Evolutionary conservation across 2,797 vertebrate species (phyloP), one percentile per base, ranked within the genome.

Genomic region (Macropodus opercularis): DNA sequence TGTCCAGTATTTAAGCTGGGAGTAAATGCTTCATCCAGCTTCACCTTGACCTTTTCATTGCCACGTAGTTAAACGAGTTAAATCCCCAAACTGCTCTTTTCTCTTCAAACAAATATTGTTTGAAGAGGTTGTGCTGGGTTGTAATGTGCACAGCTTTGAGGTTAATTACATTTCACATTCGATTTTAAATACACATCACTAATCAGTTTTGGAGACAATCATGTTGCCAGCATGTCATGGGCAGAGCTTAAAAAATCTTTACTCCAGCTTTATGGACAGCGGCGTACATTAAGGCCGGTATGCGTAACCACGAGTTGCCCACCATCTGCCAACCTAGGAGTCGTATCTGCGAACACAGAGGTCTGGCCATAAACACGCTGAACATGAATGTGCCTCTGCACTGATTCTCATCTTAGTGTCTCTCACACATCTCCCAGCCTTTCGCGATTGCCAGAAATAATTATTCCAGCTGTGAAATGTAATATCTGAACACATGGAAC

Each of bases 341-440:
- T 86, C 89, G 87, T 46, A 65, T 86, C 77, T 78, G 66, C 79
- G 86, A 87, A 69, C 84, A 69, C 79, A 77, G 63, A 79, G 70
- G 39, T 42, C 63, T 58, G 69, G 83, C 87, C 74, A 65, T 54
- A 68, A 76, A 78, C 73, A 85, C 89, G 85, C 12, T 12, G 24
- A 81, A 85, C 65, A 55, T 32, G 46, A 52, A 74, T 52, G 27
- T 27, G 41, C 51, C 61, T 58, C 72, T 64, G 61, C 49, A 49
- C 60, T 67, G 46, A 44, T 38, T 43, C 51, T 58, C 31, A 50
- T 15, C 34, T 48, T 11, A 14, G 23, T 9, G 1, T 41, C 64
- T 35, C 17, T 21, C 27, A 5, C 24, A 12, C 36, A 3, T 17
- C 35, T 35, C 15, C 40, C 29, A 9, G 19, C 22, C 15, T 63